These are phyloP conservation scores for Drosophila bocki DNA, from an alignment of 1,140 invertebrate genomes.

Conservation along the genomic window DNA sequence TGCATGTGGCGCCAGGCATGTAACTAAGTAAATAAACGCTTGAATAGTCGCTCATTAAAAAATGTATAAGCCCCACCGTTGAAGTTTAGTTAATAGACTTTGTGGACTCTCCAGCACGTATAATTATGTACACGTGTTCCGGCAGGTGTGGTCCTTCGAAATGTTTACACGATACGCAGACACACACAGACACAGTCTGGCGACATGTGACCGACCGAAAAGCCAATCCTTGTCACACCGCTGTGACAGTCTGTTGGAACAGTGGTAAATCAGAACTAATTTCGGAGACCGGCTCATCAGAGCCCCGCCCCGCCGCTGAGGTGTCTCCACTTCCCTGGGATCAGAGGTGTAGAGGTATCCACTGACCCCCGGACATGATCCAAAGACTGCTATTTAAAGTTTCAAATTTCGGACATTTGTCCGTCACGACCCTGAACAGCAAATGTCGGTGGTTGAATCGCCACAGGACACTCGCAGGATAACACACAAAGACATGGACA, in stretches of 20 bases:
- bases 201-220: conserved; percentile 46
- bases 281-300: conserved; percentile 23
- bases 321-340: conserved; percentile 7
- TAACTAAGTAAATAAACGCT: conserved; percentile 13
- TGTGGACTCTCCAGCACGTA: conserved; percentile 26
- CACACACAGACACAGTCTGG: conserved; percentile 4
- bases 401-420: conserved; percentile 83
- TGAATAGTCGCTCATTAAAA: conserved; percentile 12
- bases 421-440: conserved; percentile 55
- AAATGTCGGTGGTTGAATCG: conserved; percentile 42
- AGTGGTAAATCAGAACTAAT: conserved; percentile 64
- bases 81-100: conserved; percentile 25
- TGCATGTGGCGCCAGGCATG: conserved; percentile 2
- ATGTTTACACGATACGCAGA: conserved; percentile 49
- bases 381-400: conserved; percentile 67
- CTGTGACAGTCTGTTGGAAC: conserved; percentile 37
- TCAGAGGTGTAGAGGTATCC: conserved; percentile 13
- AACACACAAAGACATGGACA: conserved; percentile 31
- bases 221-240: conserved; percentile 45
- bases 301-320: conserved; percentile 44
- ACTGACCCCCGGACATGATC: conserved; percentile 29
- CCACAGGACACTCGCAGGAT: conserved; percentile 35
- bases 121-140: conserved; percentile 48
- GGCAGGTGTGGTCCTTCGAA: conserved; percentile 39
- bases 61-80: neutral